phyloP scores from a whole-genome alignment of 2,113 vertebrate genomes.

The Podocnemis expansa region DNA sequence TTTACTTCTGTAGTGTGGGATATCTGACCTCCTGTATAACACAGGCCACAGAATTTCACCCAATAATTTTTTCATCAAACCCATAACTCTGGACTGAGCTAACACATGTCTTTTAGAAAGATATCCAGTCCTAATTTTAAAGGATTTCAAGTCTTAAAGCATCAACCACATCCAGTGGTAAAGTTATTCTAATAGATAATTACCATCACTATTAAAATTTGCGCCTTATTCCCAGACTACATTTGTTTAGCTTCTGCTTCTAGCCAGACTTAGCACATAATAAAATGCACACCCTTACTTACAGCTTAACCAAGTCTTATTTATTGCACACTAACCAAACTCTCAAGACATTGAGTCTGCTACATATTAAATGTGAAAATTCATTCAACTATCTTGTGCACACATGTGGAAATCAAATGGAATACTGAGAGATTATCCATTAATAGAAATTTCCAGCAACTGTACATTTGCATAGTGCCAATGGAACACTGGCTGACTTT shows the following conservation, averaged over 20 bases:
- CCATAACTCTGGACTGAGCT: not conserved
- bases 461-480: not conserved
- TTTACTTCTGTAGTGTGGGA: not conserved
- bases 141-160: not conserved
- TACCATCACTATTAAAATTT: not conserved
- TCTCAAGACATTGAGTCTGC: not conserved
- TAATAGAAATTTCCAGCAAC: not conserved
- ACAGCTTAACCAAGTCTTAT: not conserved
- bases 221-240: not conserved
- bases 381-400: not conserved
- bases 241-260: not conserved
- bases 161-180: not conserved
- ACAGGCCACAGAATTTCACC: slow-evolving; percentile 9
- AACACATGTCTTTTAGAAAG: not conserved
- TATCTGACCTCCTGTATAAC: slow-evolving; percentile 23
- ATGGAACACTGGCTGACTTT: not conserved
- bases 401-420: not conserved
- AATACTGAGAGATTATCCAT: not conserved
- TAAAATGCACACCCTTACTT: accelerated
- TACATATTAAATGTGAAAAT: slow-evolving; percentile 11
- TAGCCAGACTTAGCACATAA: not conserved
- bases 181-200: not conserved
- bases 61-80: slow-evolving; percentile 15
- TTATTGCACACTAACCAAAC: not conserved
- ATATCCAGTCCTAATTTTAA: slow-evolving; percentile 4